Base-by-base conservation (phyloP, 2,888 invertebrate genomes). In the Molanna angustata region DNA sequence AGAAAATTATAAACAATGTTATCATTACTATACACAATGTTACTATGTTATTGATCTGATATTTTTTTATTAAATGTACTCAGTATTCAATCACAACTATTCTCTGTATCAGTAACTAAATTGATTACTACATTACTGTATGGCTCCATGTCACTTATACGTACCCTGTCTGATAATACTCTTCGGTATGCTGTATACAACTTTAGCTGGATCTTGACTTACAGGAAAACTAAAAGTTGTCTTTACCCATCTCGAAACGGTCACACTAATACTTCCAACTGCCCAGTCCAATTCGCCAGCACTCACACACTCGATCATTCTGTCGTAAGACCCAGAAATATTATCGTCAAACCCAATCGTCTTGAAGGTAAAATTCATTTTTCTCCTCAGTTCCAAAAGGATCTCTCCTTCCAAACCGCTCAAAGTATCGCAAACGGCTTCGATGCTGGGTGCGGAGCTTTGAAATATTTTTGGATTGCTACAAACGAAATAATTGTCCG, bases 191-290 rank as follows among this genome's bases (percentile, higher is more conserved):
- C 41, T 41, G 20, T 49, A 49, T 3, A 41, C 16, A 1, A 49
- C 18, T 21, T 43, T 49, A 9, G 20, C 13, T n/a, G 49, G 49
- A 13, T 49, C 49, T 21, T 27, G 35, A 9, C 21, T 19, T 14
- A 49, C 49, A 4, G 21, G 19, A 9, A 11, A 42, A 43, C 42
- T 42, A n/a, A 49, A 49, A 3, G 6, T 14, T n/a, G 22, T 35
- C 20, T 19, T 33, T 1, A 20, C 13, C 13, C 7, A 14, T 43
- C 49, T 49, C 6, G 9, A 7, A 4, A 21, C 21, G 16, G 49
- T 43, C 2, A 49, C 35, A 3, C 42, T 33, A 3, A 49, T 42
- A n/a, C 49, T 49, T 13, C 49, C 49, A 20, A 49, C 42, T 13
- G 33, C 18, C 49, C 49, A 49, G 35, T 49, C 42, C 9, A 31